Percentiles rank a stretch among this genome's conserved stretches.
phyloP scores from a whole-genome alignment of 2,888 invertebrate species.

The Apamea monoglypha region DNA sequence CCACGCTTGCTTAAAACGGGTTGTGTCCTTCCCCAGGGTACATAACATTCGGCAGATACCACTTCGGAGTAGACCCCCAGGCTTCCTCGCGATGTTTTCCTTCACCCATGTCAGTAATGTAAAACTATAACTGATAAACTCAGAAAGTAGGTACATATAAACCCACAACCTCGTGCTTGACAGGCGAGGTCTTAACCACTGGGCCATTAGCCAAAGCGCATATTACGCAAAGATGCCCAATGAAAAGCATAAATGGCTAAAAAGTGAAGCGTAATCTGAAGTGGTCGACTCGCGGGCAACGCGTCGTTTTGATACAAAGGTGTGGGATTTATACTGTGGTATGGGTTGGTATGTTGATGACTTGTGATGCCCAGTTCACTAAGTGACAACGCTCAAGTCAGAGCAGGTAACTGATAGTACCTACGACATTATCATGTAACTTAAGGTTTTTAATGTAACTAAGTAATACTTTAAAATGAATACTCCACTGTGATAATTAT shows the following conservation, averaged over 20 bases:
- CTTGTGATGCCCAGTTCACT: not conserved
- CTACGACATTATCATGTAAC: not conserved
- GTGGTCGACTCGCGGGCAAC: not conserved
- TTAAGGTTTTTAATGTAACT: not conserved
- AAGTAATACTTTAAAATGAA: not conserved
- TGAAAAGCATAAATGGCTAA: not conserved
- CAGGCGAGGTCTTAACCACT: not conserved
- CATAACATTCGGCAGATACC: no score
- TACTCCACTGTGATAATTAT: slow-evolving; percentile 28
- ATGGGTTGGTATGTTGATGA: no score
- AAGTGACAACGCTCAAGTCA: not conserved
- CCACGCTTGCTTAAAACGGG: no score
- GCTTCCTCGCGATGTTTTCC: no score
- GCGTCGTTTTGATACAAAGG: not conserved
- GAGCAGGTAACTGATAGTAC: not conserved
- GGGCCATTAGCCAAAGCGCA: not conserved
- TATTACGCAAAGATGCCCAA: not conserved
- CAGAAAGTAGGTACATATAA: not conserved
- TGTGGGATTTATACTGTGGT: no score
- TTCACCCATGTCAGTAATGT: no score
- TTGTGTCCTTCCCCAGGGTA: no score
- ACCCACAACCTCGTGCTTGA: not conserved
- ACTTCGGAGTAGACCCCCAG: no score
- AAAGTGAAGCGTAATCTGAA: not conserved
- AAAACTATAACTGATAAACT: not conserved